Conservation (phyloP, 1,140 invertebrate species). For the Drosophila pectinifera region DNA sequence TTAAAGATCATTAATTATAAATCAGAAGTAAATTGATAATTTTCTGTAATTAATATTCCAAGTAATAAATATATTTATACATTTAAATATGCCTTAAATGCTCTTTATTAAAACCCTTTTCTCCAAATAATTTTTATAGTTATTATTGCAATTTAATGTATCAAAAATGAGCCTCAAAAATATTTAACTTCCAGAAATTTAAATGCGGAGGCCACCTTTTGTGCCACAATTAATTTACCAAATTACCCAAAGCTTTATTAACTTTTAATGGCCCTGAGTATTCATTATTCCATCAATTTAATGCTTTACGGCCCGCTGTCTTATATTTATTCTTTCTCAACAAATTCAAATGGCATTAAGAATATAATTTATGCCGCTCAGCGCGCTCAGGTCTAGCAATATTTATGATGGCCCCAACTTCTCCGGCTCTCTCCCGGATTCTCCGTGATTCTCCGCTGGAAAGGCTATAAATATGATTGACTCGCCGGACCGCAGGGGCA, state of each 20-base stretch:
- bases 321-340: conserved; percentile 47
- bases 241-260: conserved; percentile 10
- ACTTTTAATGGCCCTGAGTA: conserved; percentile 44
- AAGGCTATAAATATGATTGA: conserved; percentile 83
- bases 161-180: neutral
- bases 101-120: too few species aligned
- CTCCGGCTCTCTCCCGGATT: conserved; percentile 51
- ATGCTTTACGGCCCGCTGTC: conserved; percentile 20
- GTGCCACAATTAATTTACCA: neutral
- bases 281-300: conserved; percentile 21
- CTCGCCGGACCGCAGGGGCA: conserved; percentile 48
- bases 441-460: conserved; percentile 10
- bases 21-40: neutral
- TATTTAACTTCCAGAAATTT: neutral
- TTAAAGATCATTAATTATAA: neutral
- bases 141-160: too few species aligned
- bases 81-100: too few species aligned
- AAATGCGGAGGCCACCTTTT: neutral
- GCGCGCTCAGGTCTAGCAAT: conserved; percentile 58
- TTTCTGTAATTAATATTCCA: neutral
- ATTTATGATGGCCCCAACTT: conserved; percentile 58
- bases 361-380: conserved; percentile 78
- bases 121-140: too few species aligned
- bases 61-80: too few species aligned
- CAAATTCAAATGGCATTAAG: conserved; percentile 76